A percentile compares a stretch with the other conserved stretches of the same genome.
phyloP scores from a whole-genome alignment of 1,140 invertebrate genomes.

The Globodera ellingtonae region DNA sequence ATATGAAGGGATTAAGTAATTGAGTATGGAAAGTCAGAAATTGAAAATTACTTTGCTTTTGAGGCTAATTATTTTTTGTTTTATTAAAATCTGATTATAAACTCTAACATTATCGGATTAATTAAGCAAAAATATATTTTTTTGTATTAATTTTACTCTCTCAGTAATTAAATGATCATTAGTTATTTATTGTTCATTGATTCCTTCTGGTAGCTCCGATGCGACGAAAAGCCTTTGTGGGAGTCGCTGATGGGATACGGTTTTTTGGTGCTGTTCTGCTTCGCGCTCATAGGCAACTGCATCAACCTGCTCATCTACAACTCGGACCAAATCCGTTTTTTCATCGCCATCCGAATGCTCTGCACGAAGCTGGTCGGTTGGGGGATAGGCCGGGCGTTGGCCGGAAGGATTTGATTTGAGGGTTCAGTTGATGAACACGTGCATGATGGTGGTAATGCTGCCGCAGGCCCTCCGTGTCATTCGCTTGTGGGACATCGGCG shows the following conservation, averaged over 20 bases:
- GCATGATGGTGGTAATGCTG: constrained; percentile 54
- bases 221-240: constrained; percentile 45
- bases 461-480: constrained; percentile 56
- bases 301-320: constrained; percentile 58
- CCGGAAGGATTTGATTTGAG: neutral
- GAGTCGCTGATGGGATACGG: constrained; percentile 48
- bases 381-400: neutral
- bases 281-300: constrained; percentile 55
- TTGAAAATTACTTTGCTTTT: too few relatives aligned
- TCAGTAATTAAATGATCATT: neutral
- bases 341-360: constrained; percentile 58
- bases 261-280: constrained; percentile 47
- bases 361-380: constrained; percentile 55
- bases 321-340: constrained; percentile 59
- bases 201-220: constrained; percentile 31
- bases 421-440: constrained; percentile 56
- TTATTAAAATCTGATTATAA: too few relatives aligned
- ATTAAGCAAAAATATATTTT: too few relatives aligned
- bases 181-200: too few relatives aligned
- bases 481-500: constrained; percentile 39
- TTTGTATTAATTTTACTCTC: too few relatives aligned
- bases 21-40: too few relatives aligned
- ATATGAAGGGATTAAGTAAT: too few relatives aligned
- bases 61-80: too few relatives aligned
- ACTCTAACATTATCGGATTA: too few relatives aligned